phyloP scores from a whole-genome alignment of 2,888 invertebrate genomes.

The Melanchra persicariae region DNA sequence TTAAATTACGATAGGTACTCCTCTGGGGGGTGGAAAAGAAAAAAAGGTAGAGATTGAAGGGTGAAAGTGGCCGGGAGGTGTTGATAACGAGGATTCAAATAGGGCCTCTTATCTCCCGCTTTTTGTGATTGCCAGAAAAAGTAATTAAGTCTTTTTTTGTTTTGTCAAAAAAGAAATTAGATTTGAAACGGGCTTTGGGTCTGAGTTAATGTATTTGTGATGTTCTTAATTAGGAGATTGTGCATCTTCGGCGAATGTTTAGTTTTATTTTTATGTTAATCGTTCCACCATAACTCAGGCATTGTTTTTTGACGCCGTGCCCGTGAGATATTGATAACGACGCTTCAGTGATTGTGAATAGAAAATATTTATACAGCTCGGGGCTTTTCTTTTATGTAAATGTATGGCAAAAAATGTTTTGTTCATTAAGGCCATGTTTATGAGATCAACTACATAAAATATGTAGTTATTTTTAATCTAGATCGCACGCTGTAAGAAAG shows the following conservation, averaged over 20 bases:
- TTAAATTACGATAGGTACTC: conserved; percentile 86
- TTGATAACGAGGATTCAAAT: conserved; percentile 87
- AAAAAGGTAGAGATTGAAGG: conserved; percentile 82
- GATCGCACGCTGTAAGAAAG: conserved; percentile 38
- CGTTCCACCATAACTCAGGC: conserved; percentile 60
- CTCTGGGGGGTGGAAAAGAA: conserved; percentile 74
- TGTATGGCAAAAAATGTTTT: conserved; percentile 24
- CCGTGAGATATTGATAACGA: conserved; percentile 62
- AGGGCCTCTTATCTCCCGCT: conserved; percentile 85
- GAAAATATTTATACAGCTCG: conserved; percentile 21
- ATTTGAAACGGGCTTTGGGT: conserved; percentile 77
- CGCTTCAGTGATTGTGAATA: conserved; percentile 47
- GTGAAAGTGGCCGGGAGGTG: conserved; percentile 81
- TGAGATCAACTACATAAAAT: conserved; percentile 29
- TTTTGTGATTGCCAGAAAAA: conserved; percentile 85
- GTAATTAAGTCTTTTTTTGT: conserved; percentile 88
- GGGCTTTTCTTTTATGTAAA: conserved; percentile 37
- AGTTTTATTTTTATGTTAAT: conserved; percentile 64
- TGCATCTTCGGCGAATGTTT: conserved; percentile 70
- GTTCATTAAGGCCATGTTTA: conserved; percentile 47
- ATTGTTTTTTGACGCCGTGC: conserved; percentile 51
- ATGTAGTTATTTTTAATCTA: conserved; percentile 43
- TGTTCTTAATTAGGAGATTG: conserved; percentile 84
- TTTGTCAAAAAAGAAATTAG: conserved; percentile 84
- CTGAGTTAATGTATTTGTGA: conserved; percentile 84